Percentiles rank a stretch among this genome's conserved stretches.
These are phyloP conservation scores for Fistularia tabacaria DNA, from an alignment of 2,797 vertebrate species.

Conservation along the genomic window DNA sequence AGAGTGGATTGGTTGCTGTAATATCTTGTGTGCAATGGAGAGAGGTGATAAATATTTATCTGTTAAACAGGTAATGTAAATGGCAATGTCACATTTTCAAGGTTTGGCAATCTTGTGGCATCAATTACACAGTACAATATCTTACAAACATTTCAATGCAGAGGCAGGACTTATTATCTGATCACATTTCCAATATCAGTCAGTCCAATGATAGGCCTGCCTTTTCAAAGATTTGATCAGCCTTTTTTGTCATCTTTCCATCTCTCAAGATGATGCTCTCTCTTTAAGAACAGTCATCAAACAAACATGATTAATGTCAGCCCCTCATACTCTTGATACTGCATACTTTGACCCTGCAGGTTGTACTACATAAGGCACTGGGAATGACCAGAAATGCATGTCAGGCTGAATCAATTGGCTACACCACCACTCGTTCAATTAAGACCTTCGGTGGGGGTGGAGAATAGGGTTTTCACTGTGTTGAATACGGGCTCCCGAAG, in stretches of 20 bases:
- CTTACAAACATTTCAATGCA: neutral
- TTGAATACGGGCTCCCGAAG: conserved; percentile 57
- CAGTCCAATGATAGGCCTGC: conserved; percentile 14
- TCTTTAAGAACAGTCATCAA: conserved; percentile 31
- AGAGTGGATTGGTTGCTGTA: too few relatives aligned
- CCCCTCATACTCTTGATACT: conserved; percentile 41
- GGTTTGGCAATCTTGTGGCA: too few relatives aligned
- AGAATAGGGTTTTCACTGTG: conserved; percentile 37
- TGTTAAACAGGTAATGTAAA: too few relatives aligned
- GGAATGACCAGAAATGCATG: conserved; percentile 66
- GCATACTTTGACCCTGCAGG: conserved; percentile 50
- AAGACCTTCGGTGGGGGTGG: conserved; percentile 43
- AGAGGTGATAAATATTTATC: too few relatives aligned
- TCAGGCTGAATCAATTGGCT: conserved; percentile 66
- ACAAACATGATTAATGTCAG: conserved; percentile 58
- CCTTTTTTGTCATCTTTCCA: conserved; percentile 22
- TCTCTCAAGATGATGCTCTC: conserved; percentile 35
- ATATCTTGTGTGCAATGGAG: too few relatives aligned
- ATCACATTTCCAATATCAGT: conserved; percentile 25
- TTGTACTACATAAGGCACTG: conserved; percentile 61
- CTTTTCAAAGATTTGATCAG: conserved; percentile 19
- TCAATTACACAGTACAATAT: neutral
- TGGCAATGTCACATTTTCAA: too few relatives aligned
- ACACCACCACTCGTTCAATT: conserved; percentile 61
- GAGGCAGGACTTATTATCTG: conserved; percentile 11